Base-by-base conservation (phyloP, 2,113 vertebrate species). In the Mastomys coucha region DNA sequence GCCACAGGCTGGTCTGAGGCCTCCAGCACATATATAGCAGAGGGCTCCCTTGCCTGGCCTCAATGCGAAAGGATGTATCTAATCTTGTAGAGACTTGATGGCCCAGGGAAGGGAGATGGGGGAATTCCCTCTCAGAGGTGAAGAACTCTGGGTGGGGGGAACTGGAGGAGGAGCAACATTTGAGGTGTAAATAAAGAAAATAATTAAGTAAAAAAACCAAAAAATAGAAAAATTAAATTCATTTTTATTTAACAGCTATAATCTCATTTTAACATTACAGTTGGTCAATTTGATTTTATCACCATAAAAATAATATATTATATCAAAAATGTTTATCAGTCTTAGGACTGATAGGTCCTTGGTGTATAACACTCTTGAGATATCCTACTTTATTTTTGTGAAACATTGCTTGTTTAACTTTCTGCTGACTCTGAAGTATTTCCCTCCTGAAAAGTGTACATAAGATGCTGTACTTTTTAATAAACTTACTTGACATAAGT, bases 221-320 rank as follows among this genome's bases (percentile, higher is more conserved):
- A 67, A 31, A 31, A 12, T 67, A 33, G 31, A 69, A 69, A 69
- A 73, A 73, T 1, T 75, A 75, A 22, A 42, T 75, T 75, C 42
- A 20, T 58, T 58, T 80, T 39, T 24, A n/a, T n/a, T n/a, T 81
- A 24, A 13, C 2, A 11, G 10, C 16, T 58, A 39, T 58, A 24
- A 58, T 24, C 0, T 60, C 14, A 60, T 17, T 45, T 97, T 88
- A 97, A 92, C 26, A 76, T 95, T 94, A 42, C 72, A 33, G 20
- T 10, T 91, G 63, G 91, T 65, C 42, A n/a, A 88, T 96, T 90
- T 92, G 26, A 11, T 93, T 96, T 95, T 89, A 94, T 73, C 13
- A 94, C 1, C 39, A 14, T 88, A 85, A 92, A 97, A 91, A 7
- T 91, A 69, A 70, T 45, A 84, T 63, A 16, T 89, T 89, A 73